Base-by-base conservation (phyloP, 2,113 vertebrate genomes). In the Elaphurus davidianus region DNA sequence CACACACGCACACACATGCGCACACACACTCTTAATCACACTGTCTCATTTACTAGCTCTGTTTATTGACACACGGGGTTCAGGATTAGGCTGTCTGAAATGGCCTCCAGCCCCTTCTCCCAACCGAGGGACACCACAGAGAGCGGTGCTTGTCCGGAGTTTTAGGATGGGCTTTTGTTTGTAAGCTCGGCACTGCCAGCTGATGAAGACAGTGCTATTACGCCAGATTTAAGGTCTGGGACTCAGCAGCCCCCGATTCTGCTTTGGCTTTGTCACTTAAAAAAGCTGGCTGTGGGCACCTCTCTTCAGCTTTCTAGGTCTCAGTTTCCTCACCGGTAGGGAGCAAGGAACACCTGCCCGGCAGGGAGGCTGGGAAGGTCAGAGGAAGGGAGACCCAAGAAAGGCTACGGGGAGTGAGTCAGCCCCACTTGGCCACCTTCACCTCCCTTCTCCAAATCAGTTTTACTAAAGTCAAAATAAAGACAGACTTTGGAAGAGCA, bases 41-140 rank as follows among this genome's bases (percentile, higher is more conserved):
- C 47, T 81, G 82, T 57, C 62, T 97, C 30, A 91, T 97, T 94
- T 93, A 55, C 28, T 33, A 92, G 40, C 62, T 93, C 57, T 96
- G 28, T 87, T 89, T 97, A 91, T 27, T 95, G 94, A 36, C 82
- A 93, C 27, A 8, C 19, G 15, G 28, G 57, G 86, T 67, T 95
- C 85, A 84, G 33, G 0, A 71, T 2, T 2, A 71, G 62, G 40
- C 28, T 0, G 1, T 10, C 1, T 93, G 64, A 90, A 60, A 3
- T 8, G 14, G 43, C 3, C 36, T 23, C 45, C 55, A 1, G 89
- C 2, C 33, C 76, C 10, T 81, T 96, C 71, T 52, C 91, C 21
- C 30, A n/a, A 21, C 25, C 50, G n/a, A 71, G 40, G 60, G 21
- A 84, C 92, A 67, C 71, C 33, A 16, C 0, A 23, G 59, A 90